These are phyloP conservation scores for Drosophila chauvacae DNA, from an alignment of 1,140 invertebrate species.

Conservation along the genomic window DNA sequence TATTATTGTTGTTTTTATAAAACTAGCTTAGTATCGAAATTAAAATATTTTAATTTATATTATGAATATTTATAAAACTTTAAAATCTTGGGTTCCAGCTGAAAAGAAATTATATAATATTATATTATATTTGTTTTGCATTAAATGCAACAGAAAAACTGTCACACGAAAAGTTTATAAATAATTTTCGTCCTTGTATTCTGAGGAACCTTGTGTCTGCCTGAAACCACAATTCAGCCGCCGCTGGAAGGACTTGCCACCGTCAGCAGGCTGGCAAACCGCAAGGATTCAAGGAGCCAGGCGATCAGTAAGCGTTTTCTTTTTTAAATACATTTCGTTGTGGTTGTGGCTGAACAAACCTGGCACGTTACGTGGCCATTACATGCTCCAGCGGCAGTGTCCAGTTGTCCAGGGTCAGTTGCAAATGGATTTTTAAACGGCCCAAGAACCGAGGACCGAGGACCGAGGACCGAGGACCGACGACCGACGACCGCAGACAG, in stretches of 20 bases:
- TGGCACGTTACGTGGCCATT: slow-evolving; percentile 30
- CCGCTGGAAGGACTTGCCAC: slow-evolving; percentile 3
- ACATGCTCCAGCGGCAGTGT: slow-evolving; percentile 45
- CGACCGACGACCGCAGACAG: slow-evolving; percentile 46
- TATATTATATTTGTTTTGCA: too few species aligned
- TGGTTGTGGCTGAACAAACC: slow-evolving; percentile 49
- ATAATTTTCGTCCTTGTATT: not conserved
- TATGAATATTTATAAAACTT: too few species aligned
- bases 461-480: slow-evolving; percentile 36
- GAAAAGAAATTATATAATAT: too few species aligned
- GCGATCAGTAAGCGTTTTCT: not conserved
- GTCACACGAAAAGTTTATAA: not conserved
- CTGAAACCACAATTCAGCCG: slow-evolving; percentile 13
- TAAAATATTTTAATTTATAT: too few species aligned
- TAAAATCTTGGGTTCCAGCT: too few species aligned
- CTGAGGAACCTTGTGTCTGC: not conserved
- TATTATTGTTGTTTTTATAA: too few species aligned
- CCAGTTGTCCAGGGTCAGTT: slow-evolving; percentile 59
- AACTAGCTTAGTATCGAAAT: too few species aligned
- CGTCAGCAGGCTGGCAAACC: slow-evolving; percentile 50
- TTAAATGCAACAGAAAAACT: too few species aligned
- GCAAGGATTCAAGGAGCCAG: slow-evolving; percentile 10
- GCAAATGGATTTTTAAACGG: slow-evolving; percentile 79
- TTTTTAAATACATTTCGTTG: slow-evolving; percentile 7
- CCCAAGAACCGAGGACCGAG: not conserved